Evolutionary conservation across 1,140 invertebrate genomes (phyloP), one percentile per base, ranked within the genome.

Genomic region (Lordiphosa mommai): DNA sequence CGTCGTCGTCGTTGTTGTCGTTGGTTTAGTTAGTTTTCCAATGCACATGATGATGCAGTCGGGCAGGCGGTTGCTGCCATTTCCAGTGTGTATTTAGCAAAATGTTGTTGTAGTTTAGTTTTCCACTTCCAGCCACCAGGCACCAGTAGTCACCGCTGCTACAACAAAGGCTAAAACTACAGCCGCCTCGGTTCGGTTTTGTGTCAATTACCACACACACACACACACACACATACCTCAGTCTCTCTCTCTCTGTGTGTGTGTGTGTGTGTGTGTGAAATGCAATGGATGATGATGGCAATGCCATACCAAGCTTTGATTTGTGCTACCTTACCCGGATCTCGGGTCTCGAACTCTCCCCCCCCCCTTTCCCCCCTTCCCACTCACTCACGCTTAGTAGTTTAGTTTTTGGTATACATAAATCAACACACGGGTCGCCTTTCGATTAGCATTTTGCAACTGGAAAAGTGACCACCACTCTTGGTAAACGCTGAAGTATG

Each of bases 31-130:
- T 23, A 23, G 20, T 23, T 8, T 32, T 13, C 9, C 2, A 6
- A 23, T 12, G 8, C 41, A 14, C 10, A 33, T 8, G 16, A 20
- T 30, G 16, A 40, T 14, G 12, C 10, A 46, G 34, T 27, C 29
- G 53, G 32, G 33, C 48, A 14, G 13, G n/a, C 20, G 27, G 38
- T 13, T 49, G 43, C 52, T 63, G 66, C 70, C 71, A 79, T 71
- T 80, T 80, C 76, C 76, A 82, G 76, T 82, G 76, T 82, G 74
- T 79, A 79, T 79, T 79, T 79, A 79, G 74, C 70, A 80, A 68
- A 77, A 63, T 68, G 73, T 72, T 79, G 53, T 59, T 68, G 65
- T 66, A 60, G 63, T 58, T 77, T 70, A 80, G 74, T 74, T 80
- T 79, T 61, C 51, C 68, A 76, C 71, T 76, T 65, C 56, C 66